Evolutionary conservation across 2,113 vertebrate species (phyloP).

Genomic region (Ascaphus truei): DNA sequence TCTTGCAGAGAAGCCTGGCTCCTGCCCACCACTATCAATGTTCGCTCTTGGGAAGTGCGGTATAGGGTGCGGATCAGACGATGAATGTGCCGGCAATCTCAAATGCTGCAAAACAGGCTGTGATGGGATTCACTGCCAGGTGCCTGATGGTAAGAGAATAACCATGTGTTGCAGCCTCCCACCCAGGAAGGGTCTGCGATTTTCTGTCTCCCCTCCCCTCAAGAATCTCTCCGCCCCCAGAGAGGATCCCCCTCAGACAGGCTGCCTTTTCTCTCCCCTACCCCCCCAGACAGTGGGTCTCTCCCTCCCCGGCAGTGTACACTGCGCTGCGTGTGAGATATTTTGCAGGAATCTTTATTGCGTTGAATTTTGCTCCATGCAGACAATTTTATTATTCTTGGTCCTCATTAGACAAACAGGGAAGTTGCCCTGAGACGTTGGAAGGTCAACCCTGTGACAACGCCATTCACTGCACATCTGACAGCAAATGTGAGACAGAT

Average conservation of each 20-base stretch:
- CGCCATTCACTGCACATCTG: background rate
- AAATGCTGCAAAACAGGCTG: slow-evolving; percentile 20
- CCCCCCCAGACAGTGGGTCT: no score
- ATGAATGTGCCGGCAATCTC: background rate
- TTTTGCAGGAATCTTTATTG: no score
- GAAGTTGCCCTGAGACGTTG: background rate
- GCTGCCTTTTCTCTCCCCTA: no score
- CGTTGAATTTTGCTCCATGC: no score
- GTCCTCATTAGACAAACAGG: slow-evolving; percentile 1
- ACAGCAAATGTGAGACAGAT: background rate
- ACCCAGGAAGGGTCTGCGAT: no score
- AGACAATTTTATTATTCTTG: no score
- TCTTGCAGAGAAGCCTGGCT: slow-evolving; percentile 1
- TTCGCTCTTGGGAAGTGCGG: background rate
- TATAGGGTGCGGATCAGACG: background rate
- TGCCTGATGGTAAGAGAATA: slow-evolving; percentile 9
- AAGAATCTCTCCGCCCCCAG: no score
- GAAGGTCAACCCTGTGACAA: background rate
- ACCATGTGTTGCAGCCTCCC: no score
- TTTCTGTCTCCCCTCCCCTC: no score
- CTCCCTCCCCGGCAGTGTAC: no score
- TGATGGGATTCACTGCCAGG: background rate
- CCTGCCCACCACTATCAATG: background rate
- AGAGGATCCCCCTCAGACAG: no score
- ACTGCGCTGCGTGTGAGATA: no score